Evolutionary conservation across 2,797 vertebrate genomes (phyloP), one percentile per base, ranked within the genome.

Genomic region (Sardinella longiceps): DNA sequence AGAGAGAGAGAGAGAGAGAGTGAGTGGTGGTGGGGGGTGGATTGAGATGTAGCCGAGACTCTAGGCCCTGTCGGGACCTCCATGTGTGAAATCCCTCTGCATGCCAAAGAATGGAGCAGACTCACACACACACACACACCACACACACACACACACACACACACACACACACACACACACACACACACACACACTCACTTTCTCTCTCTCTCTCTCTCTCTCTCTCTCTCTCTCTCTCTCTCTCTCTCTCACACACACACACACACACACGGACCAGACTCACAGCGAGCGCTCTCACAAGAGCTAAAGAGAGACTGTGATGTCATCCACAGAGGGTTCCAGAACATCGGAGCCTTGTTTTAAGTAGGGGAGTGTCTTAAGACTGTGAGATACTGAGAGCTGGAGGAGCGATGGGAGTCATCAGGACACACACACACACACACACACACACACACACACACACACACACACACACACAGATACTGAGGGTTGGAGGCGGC

Each of bases 271-370:
- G 1, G 11, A 15, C 33, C 15, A 14, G 33, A 74, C 66, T 15
- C 11, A 39, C 30, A 39, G 30, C 66, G 20, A 9, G 30, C 58
- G 11, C 58, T 63, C 60, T 33, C 60, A 30, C 20, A 37, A 2
- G 5, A 23, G 70, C 70, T 43, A 43, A 77, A 20, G 43, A 18
- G 70, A 77, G 70, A 77, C 6, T 33, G 14, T 77, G 70, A 77
- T 77, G 70, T 77, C 70, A 77, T 77, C 5, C 37, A 77, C 20
- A 37, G 70, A 77, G n/a, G 37, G 70, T 77, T 77, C 70, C 70
- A 77, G 70, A 77, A 77, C 70, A 25, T 60, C 23, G 56, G 56
- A 60, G 23, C n/a, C n/a, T 6, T n/a, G n/a, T 60, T 60, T 56
- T 23, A 4, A 4, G 43, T 3, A 7, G 51, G 56, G 5, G 56